Evolutionary conservation across 2,797 vertebrate species (phyloP).

Genomic region (Choloepus didactylus): DNA sequence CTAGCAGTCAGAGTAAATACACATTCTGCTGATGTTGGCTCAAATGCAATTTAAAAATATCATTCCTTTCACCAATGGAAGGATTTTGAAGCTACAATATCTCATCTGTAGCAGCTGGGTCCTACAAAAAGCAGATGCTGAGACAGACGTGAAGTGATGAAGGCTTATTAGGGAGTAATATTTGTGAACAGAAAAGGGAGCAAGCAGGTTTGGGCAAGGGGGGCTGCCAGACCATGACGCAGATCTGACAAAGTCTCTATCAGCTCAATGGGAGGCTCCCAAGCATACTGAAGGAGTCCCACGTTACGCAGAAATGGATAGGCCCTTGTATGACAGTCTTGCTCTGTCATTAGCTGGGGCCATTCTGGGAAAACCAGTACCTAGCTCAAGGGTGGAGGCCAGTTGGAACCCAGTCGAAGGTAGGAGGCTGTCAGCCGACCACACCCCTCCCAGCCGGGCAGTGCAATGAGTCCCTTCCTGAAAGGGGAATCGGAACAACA

Average conservation of each 20-base stretch:
- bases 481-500: not conserved
- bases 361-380: not conserved
- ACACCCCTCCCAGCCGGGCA: not conserved
- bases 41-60: conserved; percentile 9
- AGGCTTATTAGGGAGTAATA: not conserved
- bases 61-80: not conserved
- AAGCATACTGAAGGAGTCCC: not conserved
- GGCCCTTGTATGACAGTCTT: not conserved
- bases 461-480: not conserved
- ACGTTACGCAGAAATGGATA: not conserved
- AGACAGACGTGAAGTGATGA: not conserved
- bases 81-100: not conserved
- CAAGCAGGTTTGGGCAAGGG: not conserved
- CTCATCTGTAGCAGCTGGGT: not conserved
- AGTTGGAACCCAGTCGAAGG: not conserved
- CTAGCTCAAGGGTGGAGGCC: not conserved
- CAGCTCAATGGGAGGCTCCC: not conserved
- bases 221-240: not conserved
- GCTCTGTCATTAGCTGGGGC: not conserved
- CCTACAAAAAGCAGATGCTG: not conserved
- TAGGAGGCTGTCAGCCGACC: not conserved
- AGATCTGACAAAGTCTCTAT: not conserved
- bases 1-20: not conserved
- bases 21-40: not conserved
- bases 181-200: not conserved